A percentile compares a stretch with the other conserved stretches of the same genome.
Evolutionary conservation across 2,888 invertebrate species (phyloP).

Genomic region (Cylloceria caligata): DNA sequence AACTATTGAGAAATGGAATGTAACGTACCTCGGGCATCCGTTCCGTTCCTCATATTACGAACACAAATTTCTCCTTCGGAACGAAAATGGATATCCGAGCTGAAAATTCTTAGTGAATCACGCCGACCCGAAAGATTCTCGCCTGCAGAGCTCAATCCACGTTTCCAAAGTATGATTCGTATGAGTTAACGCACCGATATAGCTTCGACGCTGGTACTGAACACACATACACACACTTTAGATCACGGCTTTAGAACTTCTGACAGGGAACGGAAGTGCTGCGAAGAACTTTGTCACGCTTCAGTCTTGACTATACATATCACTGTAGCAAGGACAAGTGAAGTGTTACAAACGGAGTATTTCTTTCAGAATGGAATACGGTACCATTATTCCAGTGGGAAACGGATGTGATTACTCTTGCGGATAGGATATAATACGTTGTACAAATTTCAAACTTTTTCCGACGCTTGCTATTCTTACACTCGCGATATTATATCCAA

Average conservation of each 20-base stretch:
- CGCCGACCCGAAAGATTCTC: not conserved
- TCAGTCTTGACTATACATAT: conserved; percentile 7
- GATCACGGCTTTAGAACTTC: conserved; percentile 1
- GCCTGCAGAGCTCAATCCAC: conserved; percentile 2
- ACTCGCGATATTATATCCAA: not conserved
- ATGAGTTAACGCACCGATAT: not conserved
- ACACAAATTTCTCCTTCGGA: not conserved
- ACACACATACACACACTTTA: conserved; percentile 10
- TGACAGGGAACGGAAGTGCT: conserved; percentile 10
- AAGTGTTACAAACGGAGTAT: not conserved
- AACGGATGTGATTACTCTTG: not conserved
- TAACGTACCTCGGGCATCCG: not conserved
- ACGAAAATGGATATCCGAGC: conserved; percentile 2
- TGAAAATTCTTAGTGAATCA: conserved; percentile 3
- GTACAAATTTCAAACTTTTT: not conserved
- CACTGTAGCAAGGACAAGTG: conserved; percentile 3
- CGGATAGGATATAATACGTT: not conserved
- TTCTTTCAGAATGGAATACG: not conserved
- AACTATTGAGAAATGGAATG: not conserved
- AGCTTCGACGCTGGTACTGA: not conserved
- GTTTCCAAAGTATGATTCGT: not conserved
- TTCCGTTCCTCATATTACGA: not conserved
- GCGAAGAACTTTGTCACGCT: not conserved
- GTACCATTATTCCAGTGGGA: not conserved
- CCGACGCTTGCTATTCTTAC: not conserved